Conservation (phyloP, 2,888 invertebrate species). For the Chymomyza amoena region DNA sequence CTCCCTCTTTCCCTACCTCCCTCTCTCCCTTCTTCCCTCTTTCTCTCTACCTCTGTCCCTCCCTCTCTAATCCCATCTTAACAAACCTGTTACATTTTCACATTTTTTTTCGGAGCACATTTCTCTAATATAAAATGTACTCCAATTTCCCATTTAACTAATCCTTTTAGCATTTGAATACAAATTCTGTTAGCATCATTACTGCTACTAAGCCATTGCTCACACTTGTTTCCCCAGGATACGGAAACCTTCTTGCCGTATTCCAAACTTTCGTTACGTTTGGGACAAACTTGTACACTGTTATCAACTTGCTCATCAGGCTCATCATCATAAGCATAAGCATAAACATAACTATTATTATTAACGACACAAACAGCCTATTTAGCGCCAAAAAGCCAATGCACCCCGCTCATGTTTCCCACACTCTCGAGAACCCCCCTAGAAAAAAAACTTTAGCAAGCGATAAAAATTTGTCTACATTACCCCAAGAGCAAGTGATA, state of each 20-base stretch:
- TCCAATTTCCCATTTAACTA: neutral
- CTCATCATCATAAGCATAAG: slow-evolving; percentile 43
- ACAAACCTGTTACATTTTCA: neutral
- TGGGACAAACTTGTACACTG: neutral
- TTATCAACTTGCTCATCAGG: slow-evolving; percentile 43
- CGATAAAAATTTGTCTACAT: slow-evolving; percentile 69
- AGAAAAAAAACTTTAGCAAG: slow-evolving; percentile 54
- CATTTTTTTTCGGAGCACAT: neutral
- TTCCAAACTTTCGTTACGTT: neutral
- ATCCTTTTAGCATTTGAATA: neutral
- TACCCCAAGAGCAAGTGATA: slow-evolving; percentile 32
- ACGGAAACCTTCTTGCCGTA: neutral
- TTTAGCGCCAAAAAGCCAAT: slow-evolving; percentile 49
- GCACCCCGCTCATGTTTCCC: neutral
- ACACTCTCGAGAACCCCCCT: neutral
- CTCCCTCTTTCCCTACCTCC: no score
- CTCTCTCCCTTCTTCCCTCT: no score
- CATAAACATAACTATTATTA: slow-evolving; percentile 69
- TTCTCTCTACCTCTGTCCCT: no score
- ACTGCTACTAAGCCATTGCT: neutral
- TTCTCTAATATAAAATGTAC: neutral
- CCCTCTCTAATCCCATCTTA: neutral
- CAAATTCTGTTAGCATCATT: neutral
- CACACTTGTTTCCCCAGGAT: neutral
- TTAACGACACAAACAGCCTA: slow-evolving; percentile 65